phyloP scores from a whole-genome alignment of 2,888 invertebrate species.

The Gari tellinella region DNA sequence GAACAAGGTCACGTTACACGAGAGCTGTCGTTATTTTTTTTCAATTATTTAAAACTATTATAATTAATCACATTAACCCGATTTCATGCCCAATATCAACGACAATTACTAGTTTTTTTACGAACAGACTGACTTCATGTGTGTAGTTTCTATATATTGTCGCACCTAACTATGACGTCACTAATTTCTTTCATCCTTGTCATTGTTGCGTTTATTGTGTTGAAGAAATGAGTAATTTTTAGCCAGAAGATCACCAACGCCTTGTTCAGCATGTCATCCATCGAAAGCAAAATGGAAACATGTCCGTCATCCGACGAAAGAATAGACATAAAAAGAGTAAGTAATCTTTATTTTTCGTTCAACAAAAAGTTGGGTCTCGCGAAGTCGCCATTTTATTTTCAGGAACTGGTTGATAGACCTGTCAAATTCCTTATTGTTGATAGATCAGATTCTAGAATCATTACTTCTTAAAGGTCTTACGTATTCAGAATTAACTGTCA shows the following conservation, averaged over 20 bases:
- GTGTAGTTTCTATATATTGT: no score
- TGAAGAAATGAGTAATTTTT: constrained; percentile 24
- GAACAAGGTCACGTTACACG: no score
- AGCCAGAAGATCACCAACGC: neutral
- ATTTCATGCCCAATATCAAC: no score
- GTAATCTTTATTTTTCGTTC: constrained; percentile 5
- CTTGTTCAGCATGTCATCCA: constrained; percentile 69
- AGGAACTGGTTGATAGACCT: constrained; percentile 16
- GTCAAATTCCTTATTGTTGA: no score
- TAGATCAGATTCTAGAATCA: no score
- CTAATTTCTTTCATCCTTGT: constrained; percentile 52
- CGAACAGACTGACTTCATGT: no score
- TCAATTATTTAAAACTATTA: no score
- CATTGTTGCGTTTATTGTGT: constrained; percentile 3
- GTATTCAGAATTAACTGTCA: no score
- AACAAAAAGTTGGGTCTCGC: neutral
- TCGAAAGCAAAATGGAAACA: constrained; percentile 82
- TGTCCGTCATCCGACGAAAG: constrained; percentile 78
- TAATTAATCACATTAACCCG: no score
- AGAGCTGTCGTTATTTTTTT: no score
- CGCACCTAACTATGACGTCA: constrained; percentile 55
- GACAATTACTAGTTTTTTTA: no score
- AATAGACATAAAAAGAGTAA: constrained; percentile 78
- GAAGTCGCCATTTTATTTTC: constrained; percentile 26
- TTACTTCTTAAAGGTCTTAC: no score